Percentiles rank a stretch among this genome's conserved stretches.
Evolutionary conservation across 2,888 invertebrate species (phyloP).

Genomic region (Hydrotaea cyrtoneurina): DNA sequence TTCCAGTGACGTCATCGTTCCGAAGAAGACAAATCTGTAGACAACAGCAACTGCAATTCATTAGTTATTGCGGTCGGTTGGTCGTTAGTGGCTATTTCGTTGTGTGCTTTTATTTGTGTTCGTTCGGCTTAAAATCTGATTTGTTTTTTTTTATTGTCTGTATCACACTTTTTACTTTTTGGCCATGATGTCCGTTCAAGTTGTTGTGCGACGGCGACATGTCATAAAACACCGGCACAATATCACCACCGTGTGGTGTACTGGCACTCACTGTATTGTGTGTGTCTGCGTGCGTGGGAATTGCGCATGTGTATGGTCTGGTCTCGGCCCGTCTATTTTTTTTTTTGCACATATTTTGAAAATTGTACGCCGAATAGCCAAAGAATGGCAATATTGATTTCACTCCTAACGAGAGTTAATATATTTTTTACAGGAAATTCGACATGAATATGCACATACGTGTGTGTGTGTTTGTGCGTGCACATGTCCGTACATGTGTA

Average conservation of each 20-base stretch:
- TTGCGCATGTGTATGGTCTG: conserved; percentile 59
- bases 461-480: too few species aligned
- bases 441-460: neutral
- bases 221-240: conserved; percentile 56
- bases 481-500: too few species aligned
- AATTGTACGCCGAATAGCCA: neutral
- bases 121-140: neutral
- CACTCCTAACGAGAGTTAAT: neutral
- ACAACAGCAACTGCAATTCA: conserved; percentile 22
- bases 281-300: conserved; percentile 58
- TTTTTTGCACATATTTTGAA: neutral
- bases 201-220: conserved; percentile 56
- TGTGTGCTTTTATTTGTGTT: neutral
- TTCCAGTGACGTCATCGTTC: conserved; percentile 23
- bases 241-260: too few species aligned
- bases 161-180: conserved; percentile 53
- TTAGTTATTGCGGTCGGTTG: neutral
- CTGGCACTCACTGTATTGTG: neutral
- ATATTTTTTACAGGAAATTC: neutral
- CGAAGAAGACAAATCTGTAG: neutral
- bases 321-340: conserved; percentile 6
- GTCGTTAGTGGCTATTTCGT: conserved; percentile 3
- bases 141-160: conserved; percentile 2
- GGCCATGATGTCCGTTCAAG: conserved; percentile 63
- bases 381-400: neutral